These are phyloP conservation scores for Paramormyrops kingsleyae DNA, from an alignment of 2,113 vertebrate species.

Conservation along the genomic window DNA sequence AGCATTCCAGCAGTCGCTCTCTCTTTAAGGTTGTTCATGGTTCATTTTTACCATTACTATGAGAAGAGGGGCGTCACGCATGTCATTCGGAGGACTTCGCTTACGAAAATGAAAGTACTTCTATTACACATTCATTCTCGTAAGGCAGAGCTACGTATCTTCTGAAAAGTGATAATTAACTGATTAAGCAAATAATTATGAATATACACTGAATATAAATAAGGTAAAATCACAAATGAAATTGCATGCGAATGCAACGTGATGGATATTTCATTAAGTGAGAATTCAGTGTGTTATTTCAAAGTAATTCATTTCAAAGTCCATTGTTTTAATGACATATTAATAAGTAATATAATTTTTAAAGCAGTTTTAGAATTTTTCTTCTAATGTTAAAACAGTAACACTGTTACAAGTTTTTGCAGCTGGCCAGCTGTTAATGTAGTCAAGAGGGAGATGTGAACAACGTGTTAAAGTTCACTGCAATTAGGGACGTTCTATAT, in stretches of 20 bases:
- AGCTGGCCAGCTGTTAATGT: not conserved
- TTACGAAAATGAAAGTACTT: not conserved
- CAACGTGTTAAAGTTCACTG: not conserved
- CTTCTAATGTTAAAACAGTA: not conserved
- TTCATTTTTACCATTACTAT: not conserved
- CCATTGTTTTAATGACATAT: not conserved
- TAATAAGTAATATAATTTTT: not conserved
- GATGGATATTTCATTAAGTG: not conserved
- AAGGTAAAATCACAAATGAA: not conserved
- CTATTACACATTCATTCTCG: not conserved
- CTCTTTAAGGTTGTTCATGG: not conserved
- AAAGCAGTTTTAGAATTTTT: not conserved
- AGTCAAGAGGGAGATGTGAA: not conserved
- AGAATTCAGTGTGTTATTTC: not conserved
- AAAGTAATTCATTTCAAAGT: not conserved
- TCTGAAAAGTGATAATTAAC: not conserved
- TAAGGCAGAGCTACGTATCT: not conserved
- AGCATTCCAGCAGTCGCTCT: not conserved
- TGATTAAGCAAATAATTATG: not conserved
- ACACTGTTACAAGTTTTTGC: not conserved
- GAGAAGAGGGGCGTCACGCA: not conserved
- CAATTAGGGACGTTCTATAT: constrained; percentile 24
- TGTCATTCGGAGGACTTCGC: not conserved
- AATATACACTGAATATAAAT: too few species aligned
- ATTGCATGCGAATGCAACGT: not conserved